Evolutionary conservation across 1,140 invertebrate genomes (phyloP), one percentile per base, ranked within the genome.

Genomic region (Bemisia tabaci): DNA sequence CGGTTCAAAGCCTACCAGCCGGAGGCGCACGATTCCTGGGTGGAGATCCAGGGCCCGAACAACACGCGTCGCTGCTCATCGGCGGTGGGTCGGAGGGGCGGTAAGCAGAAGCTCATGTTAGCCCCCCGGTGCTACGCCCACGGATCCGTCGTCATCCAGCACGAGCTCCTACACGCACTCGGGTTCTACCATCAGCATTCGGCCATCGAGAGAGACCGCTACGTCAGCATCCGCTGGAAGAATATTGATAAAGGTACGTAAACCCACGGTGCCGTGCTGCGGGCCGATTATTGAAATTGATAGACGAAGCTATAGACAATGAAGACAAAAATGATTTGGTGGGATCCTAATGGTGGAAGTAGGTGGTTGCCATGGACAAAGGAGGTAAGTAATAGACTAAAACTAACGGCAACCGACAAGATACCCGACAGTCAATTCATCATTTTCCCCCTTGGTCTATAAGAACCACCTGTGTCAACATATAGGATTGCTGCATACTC

Each of bases 121-220:
- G 33, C 33, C 33, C 33, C 33, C 33, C 5, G 33, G 5, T 48
- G 33, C 33, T 9, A 9, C 17, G 5, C 5, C 17, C 33, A 48
- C 33, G 33, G 33, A 17, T 5, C 17, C 33, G 33, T 48, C 33
- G 33, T 48, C 33, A n/a, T n/a, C n/a, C n/a, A n/a, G n/a, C 33
- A 48, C 17, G 87, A 89, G 73, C 74, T 88, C 2, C 75, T 87
- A 26, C 87, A 88, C 70, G 84, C 85, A 0, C 74, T 87, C 21
- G 87, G 87, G 0, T 87, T 88, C 71, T 83, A 81, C 72, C 84
- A 91, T 71, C 87, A 90, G 77, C 88, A 91, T 73, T 84, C 84
- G 71, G 79, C 85, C 2, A 75, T 80, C 0, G 83, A 91, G 74
- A 77, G 88, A 64, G 87, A 90, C 71, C 77, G 85, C 1, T 89